phyloP scores from a whole-genome alignment of 2,888 invertebrate genomes.

The Athalia rosae region DNA sequence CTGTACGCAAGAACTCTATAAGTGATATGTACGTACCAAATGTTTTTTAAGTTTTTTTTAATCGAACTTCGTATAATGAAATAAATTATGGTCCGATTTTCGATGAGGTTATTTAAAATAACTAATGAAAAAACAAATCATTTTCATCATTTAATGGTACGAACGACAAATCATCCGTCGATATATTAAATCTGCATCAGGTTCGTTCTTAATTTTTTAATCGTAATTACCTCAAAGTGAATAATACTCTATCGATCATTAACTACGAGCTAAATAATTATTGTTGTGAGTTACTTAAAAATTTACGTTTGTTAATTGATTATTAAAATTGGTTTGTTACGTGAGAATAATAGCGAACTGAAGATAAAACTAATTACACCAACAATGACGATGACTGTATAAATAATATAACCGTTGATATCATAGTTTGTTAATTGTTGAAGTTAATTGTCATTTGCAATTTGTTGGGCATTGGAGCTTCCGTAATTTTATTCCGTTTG shows the following conservation, averaged over 20 bases:
- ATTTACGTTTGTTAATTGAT: slow-evolving; percentile 2
- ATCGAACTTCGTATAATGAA: background rate
- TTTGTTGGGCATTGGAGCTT: background rate
- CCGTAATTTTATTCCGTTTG: background rate
- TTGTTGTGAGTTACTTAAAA: background rate
- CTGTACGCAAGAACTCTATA: background rate
- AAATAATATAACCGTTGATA: background rate
- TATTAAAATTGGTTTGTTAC: background rate
- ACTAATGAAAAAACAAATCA: too few species aligned
- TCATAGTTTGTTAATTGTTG: background rate
- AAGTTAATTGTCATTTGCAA: background rate
- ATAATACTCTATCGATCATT: too few species aligned
- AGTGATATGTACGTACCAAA: background rate
- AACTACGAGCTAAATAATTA: background rate
- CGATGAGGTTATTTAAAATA: too few species aligned
- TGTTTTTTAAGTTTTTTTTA: background rate
- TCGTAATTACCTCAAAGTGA: too few species aligned
- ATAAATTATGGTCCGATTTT: too few species aligned
- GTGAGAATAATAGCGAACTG: background rate
- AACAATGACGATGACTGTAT: too few species aligned
- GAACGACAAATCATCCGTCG: too few species aligned
- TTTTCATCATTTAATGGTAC: too few species aligned
- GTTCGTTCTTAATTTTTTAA: too few species aligned
- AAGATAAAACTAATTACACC: too few species aligned
- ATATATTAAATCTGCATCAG: too few species aligned